Evolutionary conservation across 1,140 invertebrate genomes (phyloP), one percentile per base, ranked within the genome.

Genomic region (Bombus confusus): DNA sequence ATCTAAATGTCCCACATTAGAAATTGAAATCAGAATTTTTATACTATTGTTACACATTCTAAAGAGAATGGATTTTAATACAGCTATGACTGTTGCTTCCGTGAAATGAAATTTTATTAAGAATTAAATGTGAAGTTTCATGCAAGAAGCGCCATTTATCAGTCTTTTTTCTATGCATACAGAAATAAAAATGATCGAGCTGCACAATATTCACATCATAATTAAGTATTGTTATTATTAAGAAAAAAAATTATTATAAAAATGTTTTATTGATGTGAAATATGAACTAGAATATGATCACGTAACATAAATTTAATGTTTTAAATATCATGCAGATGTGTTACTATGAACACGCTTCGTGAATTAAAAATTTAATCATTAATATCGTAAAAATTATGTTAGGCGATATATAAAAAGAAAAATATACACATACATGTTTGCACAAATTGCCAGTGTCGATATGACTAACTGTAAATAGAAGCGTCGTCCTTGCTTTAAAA

Each of bases 371-470:
- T 84, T 72, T 79, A 84, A 79, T 82, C 64, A 86, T 85, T 73
- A 18, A 81, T 82, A 82, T 89, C 68, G 77, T 89, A 62, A 88
- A 78, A 69, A 88, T 78, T n/a, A 86, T 86, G 34, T 88, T 82
- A 89, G 71, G 39, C 66, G 83, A 18, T 82, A 39, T 57, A 79
- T 52, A 76, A 79, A 79, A 72, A 43, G 43, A 57, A 71, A 84
- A 47, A 43, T 84, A 71, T 79, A 72, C 71, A 10, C 37, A 37
- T 79, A 84, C 39, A 52, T 83, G 34, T 85, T 72, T 80, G 41
- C 47, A 85, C 34, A 72, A 80, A 72, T 62, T 52, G 15, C 62
- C 41, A 5, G 22, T 74, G 34, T 69, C 47, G 22, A 83, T 66
- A 64, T 80, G 41, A 64, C 25, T 3, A 79, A 5, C 43, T 39